A percentile compares a stretch with the other conserved stretches of the same genome.
Conservation (phyloP, 2,113 vertebrate species). For the Miniopterus natalensis region DNA sequence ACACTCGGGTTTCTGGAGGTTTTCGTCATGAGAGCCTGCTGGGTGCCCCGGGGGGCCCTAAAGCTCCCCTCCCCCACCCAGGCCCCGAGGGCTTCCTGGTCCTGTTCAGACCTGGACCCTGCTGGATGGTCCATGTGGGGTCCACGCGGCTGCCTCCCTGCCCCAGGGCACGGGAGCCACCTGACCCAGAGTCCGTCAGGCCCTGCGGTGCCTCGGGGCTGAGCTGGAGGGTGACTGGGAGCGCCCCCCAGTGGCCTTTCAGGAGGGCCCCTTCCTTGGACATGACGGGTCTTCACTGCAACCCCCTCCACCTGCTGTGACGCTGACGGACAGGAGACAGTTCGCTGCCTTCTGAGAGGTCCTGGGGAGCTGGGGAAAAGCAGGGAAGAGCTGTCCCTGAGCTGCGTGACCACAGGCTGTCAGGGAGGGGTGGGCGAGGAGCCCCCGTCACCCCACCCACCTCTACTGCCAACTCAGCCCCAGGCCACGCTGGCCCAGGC, state of each 20-base stretch:
- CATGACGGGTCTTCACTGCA: fast-evolving
- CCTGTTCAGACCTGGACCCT: fast-evolving
- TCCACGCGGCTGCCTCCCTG: not conserved
- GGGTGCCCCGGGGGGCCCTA: not conserved
- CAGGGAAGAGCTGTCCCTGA: not conserved
- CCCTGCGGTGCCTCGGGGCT: fast-evolving
- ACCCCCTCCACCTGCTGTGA: no score
- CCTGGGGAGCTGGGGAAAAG: not conserved
- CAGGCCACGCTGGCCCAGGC: no score
- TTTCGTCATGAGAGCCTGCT: fast-evolving
- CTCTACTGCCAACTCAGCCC: no score
- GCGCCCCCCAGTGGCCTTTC: not conserved
- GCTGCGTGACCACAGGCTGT: not conserved
- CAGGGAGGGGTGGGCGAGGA: not conserved
- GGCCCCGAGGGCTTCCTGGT: not conserved
- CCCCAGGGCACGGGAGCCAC: not conserved
- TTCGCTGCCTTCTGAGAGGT: not conserved
- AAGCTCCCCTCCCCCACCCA: not conserved
- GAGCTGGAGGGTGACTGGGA: not conserved
- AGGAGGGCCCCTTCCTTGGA: not conserved
- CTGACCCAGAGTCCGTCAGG: no score
- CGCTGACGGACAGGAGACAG: not conserved
- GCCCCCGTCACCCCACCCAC: not conserved
- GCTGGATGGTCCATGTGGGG: not conserved
- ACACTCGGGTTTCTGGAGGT: not conserved